phyloP scores from a whole-genome alignment of 2,113 vertebrate genomes.

The Ptyas mucosa region DNA sequence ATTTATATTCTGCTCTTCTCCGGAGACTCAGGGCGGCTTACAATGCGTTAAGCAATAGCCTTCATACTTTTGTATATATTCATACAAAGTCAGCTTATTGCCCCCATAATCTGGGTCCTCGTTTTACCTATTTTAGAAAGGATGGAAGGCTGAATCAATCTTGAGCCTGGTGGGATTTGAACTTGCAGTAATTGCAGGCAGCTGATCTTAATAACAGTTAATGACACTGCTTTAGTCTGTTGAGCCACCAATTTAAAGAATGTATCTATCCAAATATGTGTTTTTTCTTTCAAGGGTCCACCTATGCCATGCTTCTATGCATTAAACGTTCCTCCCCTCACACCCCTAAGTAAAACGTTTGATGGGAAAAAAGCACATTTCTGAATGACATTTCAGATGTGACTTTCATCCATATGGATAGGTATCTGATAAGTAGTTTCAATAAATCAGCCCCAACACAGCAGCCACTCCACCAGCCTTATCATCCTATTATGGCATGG shows the following conservation, averaged over 20 bases:
- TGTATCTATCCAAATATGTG: background rate
- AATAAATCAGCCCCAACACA: slow-evolving; percentile 2
- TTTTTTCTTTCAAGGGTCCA: background rate
- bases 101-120: too few relatives aligned
- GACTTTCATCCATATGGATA: background rate
- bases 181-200: too few relatives aligned
- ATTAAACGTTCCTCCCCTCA: background rate
- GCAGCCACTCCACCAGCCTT: background rate
- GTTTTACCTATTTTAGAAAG: too few relatives aligned
- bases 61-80: too few relatives aligned
- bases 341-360: background rate
- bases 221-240: too few relatives aligned
- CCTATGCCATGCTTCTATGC: background rate
- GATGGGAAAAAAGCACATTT: background rate
- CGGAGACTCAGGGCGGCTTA: too few relatives aligned
- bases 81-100: too few relatives aligned
- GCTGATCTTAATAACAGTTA: too few relatives aligned
- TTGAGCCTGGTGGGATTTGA: too few relatives aligned
- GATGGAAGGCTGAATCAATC: too few relatives aligned
- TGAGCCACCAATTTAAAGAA: background rate
- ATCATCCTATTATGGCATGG: background rate
- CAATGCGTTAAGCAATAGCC: too few relatives aligned
- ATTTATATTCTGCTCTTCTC: too few relatives aligned
- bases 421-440: slow-evolving; percentile 13
- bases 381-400: background rate